Conservation (phyloP, 2,888 invertebrate genomes). For the Phyllotreta cruciferae region DNA sequence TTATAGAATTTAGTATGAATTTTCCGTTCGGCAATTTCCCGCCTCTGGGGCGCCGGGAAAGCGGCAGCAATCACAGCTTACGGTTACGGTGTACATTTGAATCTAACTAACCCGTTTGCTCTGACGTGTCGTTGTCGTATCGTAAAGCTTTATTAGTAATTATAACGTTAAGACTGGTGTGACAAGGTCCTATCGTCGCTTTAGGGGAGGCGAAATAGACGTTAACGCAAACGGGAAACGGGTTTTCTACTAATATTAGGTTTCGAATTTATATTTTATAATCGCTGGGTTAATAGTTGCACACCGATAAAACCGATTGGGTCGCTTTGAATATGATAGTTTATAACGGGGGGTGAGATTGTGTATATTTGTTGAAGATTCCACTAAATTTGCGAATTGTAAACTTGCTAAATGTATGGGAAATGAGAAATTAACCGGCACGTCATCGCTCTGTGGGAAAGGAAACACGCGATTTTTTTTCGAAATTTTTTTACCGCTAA, state of each 20-base stretch:
- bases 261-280: slow-evolving; percentile 23
- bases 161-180: slow-evolving; percentile 30
- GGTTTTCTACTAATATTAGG: slow-evolving; percentile 19
- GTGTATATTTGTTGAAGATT: too few species aligned
- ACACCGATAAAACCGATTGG: slow-evolving; percentile 15
- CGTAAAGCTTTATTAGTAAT: slow-evolving; percentile 36
- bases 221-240: slow-evolving; percentile 8
- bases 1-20: too few species aligned
- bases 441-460: too few species aligned
- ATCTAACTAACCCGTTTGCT: slow-evolving; percentile 16
- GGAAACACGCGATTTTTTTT: too few species aligned
- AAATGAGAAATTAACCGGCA: too few species aligned
- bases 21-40: neutral
- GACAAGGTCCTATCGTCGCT: slow-evolving; percentile 26
- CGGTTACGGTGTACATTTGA: neutral
- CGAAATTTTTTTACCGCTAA: too few species aligned
- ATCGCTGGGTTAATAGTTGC: slow-evolving; percentile 10
- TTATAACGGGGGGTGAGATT: too few species aligned
- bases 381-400: too few species aligned
- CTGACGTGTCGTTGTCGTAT: slow-evolving; percentile 20
- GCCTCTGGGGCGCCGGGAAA: neutral
- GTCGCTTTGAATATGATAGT: slow-evolving; percentile 1
- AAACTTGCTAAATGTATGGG: too few species aligned
- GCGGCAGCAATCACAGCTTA: too few species aligned
- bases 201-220: slow-evolving; percentile 19